Evolutionary conservation across 2,113 vertebrate species (phyloP).

Genomic region (Callocephalon fimbriatum): DNA sequence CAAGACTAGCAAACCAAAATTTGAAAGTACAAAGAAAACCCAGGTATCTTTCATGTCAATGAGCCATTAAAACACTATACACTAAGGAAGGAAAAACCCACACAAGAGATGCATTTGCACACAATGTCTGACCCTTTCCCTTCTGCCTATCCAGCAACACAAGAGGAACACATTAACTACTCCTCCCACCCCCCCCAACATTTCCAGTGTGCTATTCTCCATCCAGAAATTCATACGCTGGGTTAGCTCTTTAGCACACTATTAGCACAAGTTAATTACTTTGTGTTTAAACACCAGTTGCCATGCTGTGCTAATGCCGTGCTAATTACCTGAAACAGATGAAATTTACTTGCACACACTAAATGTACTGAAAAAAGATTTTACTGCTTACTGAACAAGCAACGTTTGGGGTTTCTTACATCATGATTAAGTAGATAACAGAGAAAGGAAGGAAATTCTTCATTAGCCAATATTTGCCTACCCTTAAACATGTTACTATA

Average conservation of each 20-base stretch:
- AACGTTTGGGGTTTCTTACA: neutral
- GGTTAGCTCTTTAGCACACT: neutral
- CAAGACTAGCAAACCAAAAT: neutral
- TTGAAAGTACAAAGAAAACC: neutral
- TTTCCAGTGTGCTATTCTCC: neutral
- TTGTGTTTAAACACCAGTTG: conserved; percentile 32
- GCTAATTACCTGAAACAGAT: conserved; percentile 60
- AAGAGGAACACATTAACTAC: neutral
- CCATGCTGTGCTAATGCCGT: conserved; percentile 22
- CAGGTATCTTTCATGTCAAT: neutral
- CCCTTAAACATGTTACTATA: neutral
- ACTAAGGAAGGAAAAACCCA: neutral
- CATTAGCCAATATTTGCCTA: neutral
- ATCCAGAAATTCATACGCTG: neutral
- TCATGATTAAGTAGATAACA: neutral
- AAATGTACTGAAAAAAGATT: neutral
- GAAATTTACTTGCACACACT: neutral
- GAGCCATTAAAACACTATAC: neutral
- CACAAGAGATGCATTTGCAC: neutral
- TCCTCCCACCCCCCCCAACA: rapidly evolving
- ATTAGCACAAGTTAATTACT: neutral
- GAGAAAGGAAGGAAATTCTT: neutral
- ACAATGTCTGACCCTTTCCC: neutral
- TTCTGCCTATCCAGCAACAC: neutral
- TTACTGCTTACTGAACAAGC: neutral